Evolutionary conservation across 2,797 vertebrate species (phyloP).

Genomic region (Euthynnus affinis): DNA sequence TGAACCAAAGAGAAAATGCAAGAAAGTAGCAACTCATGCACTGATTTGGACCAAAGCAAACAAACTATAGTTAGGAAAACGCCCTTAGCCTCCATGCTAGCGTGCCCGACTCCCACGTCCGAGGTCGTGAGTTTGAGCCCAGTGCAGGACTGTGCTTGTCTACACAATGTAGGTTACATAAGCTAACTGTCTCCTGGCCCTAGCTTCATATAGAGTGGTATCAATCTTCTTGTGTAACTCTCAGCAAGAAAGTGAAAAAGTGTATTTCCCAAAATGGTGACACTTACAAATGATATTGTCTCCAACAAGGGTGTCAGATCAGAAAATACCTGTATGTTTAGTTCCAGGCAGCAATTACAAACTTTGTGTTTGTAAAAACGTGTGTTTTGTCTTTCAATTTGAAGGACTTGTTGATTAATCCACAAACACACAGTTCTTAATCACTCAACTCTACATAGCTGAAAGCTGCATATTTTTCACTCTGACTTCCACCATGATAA

Average conservation of each 20-base stretch:
- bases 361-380: too few relatives aligned
- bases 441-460: not conserved
- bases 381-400: not conserved
- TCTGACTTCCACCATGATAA: not conserved
- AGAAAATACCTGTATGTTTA: not conserved
- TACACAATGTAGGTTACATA: too few relatives aligned
- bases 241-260: not conserved
- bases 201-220: too few relatives aligned
- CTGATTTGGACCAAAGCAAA: too few relatives aligned
- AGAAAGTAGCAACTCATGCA: too few relatives aligned
- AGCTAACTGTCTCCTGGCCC: too few relatives aligned
- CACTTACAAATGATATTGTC: not conserved
- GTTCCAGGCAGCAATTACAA: not conserved
- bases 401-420: not conserved
- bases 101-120: too few relatives aligned
- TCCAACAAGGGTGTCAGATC: not conserved
- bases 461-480: not conserved
- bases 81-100: too few relatives aligned
- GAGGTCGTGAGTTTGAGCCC: too few relatives aligned
- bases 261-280: not conserved
- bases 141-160: too few relatives aligned
- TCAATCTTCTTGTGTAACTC: not conserved
- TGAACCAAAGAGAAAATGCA: too few relatives aligned
- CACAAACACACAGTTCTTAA: not conserved
- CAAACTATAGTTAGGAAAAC: too few relatives aligned